Conservation (phyloP, 2,797 vertebrate species). For the Gallinago stenura region DNA sequence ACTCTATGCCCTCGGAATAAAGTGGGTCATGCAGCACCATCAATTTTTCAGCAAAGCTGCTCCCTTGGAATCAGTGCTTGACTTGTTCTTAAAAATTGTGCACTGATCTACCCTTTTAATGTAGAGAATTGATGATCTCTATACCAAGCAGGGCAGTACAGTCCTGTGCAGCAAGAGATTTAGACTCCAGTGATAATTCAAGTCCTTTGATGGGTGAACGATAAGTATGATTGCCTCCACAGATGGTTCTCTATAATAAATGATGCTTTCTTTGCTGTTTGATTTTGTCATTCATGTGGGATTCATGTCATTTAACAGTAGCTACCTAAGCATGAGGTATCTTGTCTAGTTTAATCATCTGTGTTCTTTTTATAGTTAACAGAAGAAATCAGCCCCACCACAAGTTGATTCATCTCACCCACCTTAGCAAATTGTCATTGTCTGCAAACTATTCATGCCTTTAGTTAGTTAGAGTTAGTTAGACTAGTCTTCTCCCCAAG, state of each 20-base stretch:
- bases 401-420: slow-evolving; percentile 32
- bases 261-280: neutral
- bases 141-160: neutral
- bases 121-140: neutral
- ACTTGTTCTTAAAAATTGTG: neutral
- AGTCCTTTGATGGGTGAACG: neutral
- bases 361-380: slow-evolving; percentile 9
- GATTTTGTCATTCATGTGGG: slow-evolving; percentile 20
- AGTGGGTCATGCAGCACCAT: neutral
- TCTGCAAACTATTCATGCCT: neutral
- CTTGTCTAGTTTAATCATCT: neutral
- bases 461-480: neutral
- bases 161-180: neutral
- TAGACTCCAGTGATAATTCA: neutral
- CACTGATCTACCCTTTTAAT: neutral
- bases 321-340: neutral
- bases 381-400: neutral
- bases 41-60: slow-evolving; percentile 8
- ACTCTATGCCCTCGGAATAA: neutral
- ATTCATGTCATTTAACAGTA: neutral
- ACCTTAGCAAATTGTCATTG: slow-evolving; percentile 14
- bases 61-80: neutral
- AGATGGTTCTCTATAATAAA: neutral
- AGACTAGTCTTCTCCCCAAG: neutral
- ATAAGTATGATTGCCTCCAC: neutral